These are phyloP conservation scores for Artibeus lituratus DNA, from an alignment of 2,797 vertebrate species.

Conservation along the genomic window DNA sequence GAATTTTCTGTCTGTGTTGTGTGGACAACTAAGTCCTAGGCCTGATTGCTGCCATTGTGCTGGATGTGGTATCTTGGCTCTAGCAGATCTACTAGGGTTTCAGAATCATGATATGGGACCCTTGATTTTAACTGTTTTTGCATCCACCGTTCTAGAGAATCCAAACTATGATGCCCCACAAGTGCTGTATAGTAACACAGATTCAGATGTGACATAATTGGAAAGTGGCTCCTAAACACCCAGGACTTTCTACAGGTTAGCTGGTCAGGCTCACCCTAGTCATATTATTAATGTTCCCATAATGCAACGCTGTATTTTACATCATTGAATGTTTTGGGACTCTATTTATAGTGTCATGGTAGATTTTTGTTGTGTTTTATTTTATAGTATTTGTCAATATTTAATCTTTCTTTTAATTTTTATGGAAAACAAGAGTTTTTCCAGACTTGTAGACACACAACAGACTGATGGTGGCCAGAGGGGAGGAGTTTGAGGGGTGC, in stretches of 20 bases:
- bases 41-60: not conserved
- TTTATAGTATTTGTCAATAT: not conserved
- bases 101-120: not conserved
- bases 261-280: not conserved
- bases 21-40: not conserved
- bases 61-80: not conserved
- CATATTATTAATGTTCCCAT: not conserved
- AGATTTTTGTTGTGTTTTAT: not conserved
- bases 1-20: not conserved
- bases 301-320: not conserved
- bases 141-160: not conserved
- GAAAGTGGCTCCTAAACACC: not conserved
- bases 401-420: not conserved
- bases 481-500: not conserved
- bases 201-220: not conserved
- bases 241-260: not conserved
- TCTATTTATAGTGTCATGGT: not conserved
- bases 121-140: not conserved
- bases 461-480: not conserved
- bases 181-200: not conserved
- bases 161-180: not conserved
- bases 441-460: not conserved
- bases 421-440: not conserved
- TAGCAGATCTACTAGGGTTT: not conserved
- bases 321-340: not conserved